These are phyloP conservation scores for Myotis davidii DNA, from an alignment of 2,113 vertebrate genomes.

Conservation along the genomic window DNA sequence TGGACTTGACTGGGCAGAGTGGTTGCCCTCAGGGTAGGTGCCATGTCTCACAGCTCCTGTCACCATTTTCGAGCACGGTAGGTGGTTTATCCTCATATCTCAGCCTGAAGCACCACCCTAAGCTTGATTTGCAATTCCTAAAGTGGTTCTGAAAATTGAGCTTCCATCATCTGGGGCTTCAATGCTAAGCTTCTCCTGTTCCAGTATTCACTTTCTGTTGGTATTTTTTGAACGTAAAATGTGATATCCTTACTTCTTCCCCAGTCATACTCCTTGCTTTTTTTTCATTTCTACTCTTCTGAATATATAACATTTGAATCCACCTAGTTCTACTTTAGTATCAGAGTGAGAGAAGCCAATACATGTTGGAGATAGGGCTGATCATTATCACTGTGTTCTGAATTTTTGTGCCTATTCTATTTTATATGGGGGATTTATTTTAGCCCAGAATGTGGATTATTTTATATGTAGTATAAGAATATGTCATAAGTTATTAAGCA, in stretches of 20 bases:
- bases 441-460: background rate
- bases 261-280: background rate
- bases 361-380: background rate
- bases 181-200: constrained; percentile 25
- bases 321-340: background rate
- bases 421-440: constrained; percentile 24
- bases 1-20: constrained; percentile 51
- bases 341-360: background rate
- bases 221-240: constrained; percentile 58
- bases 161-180: constrained; percentile 62
- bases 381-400: background rate
- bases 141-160: constrained; percentile 66
- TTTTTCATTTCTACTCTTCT: background rate
- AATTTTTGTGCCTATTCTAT: constrained; percentile 10
- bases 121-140: constrained; percentile 72
- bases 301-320: constrained; percentile 41
- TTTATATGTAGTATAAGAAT: background rate
- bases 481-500: background rate
- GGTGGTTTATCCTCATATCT: constrained; percentile 64
- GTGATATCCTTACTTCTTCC: background rate
- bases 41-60: constrained; percentile 20
- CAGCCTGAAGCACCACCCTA: constrained; percentile 50
- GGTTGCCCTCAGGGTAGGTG: constrained; percentile 30
- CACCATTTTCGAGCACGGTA: constrained; percentile 52
- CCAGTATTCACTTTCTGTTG: constrained; percentile 59